Percentiles rank a stretch among this genome's conserved stretches.
Conservation (phyloP, 2,888 invertebrate species). For the Ichneumoninae sp. region DNA sequence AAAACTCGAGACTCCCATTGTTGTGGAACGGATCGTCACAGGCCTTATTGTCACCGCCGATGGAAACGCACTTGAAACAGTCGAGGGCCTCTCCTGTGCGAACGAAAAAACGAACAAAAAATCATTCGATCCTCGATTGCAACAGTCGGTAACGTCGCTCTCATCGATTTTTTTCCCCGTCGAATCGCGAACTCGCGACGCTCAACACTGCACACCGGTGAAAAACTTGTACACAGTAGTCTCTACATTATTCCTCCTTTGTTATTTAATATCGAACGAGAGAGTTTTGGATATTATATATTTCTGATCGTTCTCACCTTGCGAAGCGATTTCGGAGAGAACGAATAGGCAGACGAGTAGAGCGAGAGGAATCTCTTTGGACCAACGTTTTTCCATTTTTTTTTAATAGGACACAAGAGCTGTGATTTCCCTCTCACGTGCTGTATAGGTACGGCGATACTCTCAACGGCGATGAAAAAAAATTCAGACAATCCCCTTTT, state of each 20-base stretch:
- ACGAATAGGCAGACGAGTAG: conserved; percentile 58
- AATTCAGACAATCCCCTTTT: neutral
- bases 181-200: neutral
- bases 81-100: conserved; percentile 90
- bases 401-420: neutral
- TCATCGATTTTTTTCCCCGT: neutral
- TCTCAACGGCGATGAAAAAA: neutral
- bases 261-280: neutral
- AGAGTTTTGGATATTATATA: neutral
- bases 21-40: conserved; percentile 99
- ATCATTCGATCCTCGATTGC: neutral
- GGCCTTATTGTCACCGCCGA: conserved; percentile 93
- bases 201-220: neutral
- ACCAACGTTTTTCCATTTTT: conserved; percentile 49
- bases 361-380: conserved; percentile 14
- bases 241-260: neutral
- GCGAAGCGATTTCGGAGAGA: conserved; percentile 61
- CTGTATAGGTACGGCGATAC: neutral
- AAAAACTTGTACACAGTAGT: neutral
- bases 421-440: neutral
- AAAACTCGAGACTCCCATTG: conserved; percentile 92
- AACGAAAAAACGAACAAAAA: conserved; percentile 4
- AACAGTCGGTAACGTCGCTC: neutral
- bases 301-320: conserved; percentile 66
- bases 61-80: conserved; percentile 98